Percentiles rank a stretch among this genome's conserved stretches.
Evolutionary conservation across 1,140 invertebrate genomes (phyloP).

Genomic region (Zaprionus tsacasi): DNA sequence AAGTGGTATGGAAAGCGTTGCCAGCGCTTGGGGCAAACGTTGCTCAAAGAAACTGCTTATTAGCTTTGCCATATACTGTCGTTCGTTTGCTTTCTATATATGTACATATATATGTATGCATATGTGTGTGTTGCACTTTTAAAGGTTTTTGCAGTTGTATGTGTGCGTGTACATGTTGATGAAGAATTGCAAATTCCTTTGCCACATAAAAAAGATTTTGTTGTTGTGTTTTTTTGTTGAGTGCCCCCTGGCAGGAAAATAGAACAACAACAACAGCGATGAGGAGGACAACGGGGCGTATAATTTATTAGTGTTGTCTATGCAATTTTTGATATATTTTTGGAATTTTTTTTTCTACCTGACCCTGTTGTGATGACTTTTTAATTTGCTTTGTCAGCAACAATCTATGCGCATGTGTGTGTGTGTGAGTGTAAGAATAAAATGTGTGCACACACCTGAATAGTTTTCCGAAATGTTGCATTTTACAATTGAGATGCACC

Average conservation of each 20-base stretch:
- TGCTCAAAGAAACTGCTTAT: conserved; percentile 62
- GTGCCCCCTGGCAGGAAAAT: conserved; percentile 8
- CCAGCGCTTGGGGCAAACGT: conserved; percentile 29
- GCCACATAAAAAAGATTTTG: conserved; percentile 34
- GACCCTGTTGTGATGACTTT: conserved; percentile 19
- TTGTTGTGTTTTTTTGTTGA: conserved; percentile 15
- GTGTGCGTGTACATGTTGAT: conserved; percentile 19
- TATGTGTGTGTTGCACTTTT: conserved; percentile 19
- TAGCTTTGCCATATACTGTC: conserved; percentile 58
- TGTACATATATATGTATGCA: conserved; percentile 19
- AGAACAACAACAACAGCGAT: neutral
- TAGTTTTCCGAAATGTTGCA: conserved; percentile 17
- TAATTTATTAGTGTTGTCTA: conserved; percentile 60
- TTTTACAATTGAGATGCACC: neutral
- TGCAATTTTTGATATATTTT: conserved; percentile 47
- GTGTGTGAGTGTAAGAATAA: too few species aligned
- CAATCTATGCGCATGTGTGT: conserved; percentile 22
- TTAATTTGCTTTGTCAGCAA: conserved; percentile 52
- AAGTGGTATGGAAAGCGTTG: too few species aligned
- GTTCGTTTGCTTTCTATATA: conserved; percentile 29
- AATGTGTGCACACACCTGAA: conserved; percentile 16
- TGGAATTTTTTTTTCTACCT: conserved; percentile 3
- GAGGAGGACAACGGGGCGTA: conserved; percentile 9
- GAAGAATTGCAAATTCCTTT: conserved; percentile 54
- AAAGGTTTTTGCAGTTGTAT: neutral